Conservation (phyloP, 2,797 vertebrate species). For the Hippoglossus hippoglossus region DNA sequence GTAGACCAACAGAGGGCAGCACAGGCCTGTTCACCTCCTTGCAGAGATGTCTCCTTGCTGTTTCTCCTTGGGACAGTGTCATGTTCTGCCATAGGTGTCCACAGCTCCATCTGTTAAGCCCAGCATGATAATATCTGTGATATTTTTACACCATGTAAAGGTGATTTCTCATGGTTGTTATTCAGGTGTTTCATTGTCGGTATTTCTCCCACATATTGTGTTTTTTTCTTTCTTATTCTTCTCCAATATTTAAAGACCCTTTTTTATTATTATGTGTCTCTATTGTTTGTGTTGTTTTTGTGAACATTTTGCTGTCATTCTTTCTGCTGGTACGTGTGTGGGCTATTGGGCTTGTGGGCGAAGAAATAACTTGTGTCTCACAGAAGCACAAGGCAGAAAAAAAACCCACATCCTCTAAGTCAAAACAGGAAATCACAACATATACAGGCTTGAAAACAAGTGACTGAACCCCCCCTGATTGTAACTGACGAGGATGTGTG, state of each 20-base stretch:
- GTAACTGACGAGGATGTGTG: conserved; percentile 56
- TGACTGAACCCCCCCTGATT: conserved; percentile 70
- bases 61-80: conserved; percentile 66
- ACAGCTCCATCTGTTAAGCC: conserved; percentile 72
- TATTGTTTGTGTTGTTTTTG: conserved; percentile 48
- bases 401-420: conserved; percentile 76
- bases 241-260: conserved; percentile 23
- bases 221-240: conserved; percentile 9
- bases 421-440: conserved; percentile 74
- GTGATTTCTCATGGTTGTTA: conserved; percentile 17
- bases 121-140: conserved; percentile 60
- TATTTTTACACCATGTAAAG: conserved; percentile 55
- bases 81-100: conserved; percentile 66
- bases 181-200: conserved; percentile 5
- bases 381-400: conserved; percentile 48
- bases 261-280: conserved; percentile 16
- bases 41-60: conserved; percentile 38
- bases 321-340: conserved; percentile 51
- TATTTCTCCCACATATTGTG: not conserved
- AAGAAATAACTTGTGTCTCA: conserved; percentile 46
- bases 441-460: conserved; percentile 44
- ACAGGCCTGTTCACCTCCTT: not conserved
- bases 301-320: conserved; percentile 48
- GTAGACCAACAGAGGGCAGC: conserved; percentile 66
- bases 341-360: conserved; percentile 55